Base-by-base conservation (phyloP, 2,797 vertebrate species). In the Labeo calbasu region DNA sequence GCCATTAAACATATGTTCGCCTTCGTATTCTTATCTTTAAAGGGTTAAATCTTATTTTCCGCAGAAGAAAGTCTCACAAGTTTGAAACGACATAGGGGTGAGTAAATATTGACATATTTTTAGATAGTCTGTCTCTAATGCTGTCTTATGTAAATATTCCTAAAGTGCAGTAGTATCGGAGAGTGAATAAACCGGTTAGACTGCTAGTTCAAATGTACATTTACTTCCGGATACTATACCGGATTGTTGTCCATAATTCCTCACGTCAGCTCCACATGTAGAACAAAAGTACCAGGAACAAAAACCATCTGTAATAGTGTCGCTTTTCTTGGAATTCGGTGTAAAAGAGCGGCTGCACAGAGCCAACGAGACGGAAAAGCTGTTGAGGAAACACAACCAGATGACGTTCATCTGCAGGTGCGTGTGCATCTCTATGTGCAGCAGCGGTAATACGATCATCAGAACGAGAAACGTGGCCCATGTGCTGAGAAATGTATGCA, bases 371-470 rank as follows among this genome's bases (percentile, higher is more conserved):
- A 96, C 91, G 51, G 96, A 92, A 65, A 97, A 96, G 87, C 96
- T 97, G 89, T 97, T 97, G 86, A 96, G 88, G 86, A 97, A 96
- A 88, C 93, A 95, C 48, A 98, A 87, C 96, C 97, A 98, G 14
- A 81, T 6, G 1, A 95, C 84, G 0, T 96, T 98, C 93, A 97
- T 92, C 51, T 95, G 95, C 89, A 98, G 79, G n/a, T 96, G 95
- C 0, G 94, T 94, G 0, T 96, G 96, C 80, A 98, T 93, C 88
- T 84, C 92, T 79, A 91, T 90, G 0, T 91, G 86, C 0, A 96
- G 81, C 19, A 94, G 19, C 23, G 96, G 79, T 43, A 95, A 48
- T 13, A 90, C 57, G 0, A 91, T 73, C 80, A 96, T 93, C 50
- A 98, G 91, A 19, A 92, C 0, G 63, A 97, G 88, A 69, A 97